Evolutionary conservation across 2,888 invertebrate genomes (phyloP), one percentile per base, ranked within the genome.

Genomic region (Dexiosoma caninum): DNA sequence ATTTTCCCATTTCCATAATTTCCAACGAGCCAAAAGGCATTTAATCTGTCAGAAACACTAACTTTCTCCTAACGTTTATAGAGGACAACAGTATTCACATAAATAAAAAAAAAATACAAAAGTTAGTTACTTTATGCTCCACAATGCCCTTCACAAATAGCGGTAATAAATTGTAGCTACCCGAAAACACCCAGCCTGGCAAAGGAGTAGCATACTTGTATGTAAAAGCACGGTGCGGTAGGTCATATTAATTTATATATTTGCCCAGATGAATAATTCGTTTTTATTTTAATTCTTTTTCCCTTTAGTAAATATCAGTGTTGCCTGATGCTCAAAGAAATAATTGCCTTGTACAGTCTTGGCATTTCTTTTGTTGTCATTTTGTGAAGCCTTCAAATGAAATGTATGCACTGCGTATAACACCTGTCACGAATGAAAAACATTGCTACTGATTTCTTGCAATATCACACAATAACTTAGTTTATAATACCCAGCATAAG

Each of bases 31-130:
- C 49, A 27, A 19, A 27, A 71, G 60, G 55, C 71, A 80, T 71
- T 80, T 80, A 76, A 80, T 66, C 80, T 80, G 80, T 80, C 80
- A 80, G 40, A 67, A 80, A 60, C 66, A 80, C 76, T 71, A 76
- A 76, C 60, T 80, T 71, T 55, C 23, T 30, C 32, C 64, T 53
- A 23, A 40, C 60, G 55, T 76, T 30, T 59, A 59, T 60, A 60
- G 37, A 30, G 2, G 8, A 42, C n/a, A 71, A 71, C 23, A 49
- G 6, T 30, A 55, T 27, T n/a, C n/a, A n/a, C n/a, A n/a, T n/a
- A n/a, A 49, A 37, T 37, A 70, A 59, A 60, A 49, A 32, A 46
- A 60, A 44, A 71, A 40, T 42, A 51, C 60, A 51, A 32, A 40
- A 71, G 51, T 30, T 10, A 71, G 30, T 75, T 64, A 62, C 62